Evolutionary conservation across 2,797 vertebrate genomes (phyloP).

Genomic region (Acanthurus leucopareius): DNA sequence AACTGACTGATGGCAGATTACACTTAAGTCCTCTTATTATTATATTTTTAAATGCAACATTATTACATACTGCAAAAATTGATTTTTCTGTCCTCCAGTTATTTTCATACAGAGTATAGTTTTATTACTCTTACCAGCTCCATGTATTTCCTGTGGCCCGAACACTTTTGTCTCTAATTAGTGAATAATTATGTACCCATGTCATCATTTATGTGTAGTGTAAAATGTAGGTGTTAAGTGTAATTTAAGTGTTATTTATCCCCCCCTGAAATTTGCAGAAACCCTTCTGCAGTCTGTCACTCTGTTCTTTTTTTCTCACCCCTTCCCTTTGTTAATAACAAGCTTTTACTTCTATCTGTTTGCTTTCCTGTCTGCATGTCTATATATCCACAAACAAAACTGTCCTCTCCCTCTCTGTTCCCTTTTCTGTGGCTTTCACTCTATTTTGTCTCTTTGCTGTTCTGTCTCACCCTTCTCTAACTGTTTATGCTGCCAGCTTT

Average conservation of each 20-base stretch:
- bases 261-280: not conserved
- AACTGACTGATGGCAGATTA: no score
- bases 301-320: not conserved
- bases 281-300: not conserved
- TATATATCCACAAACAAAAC: constrained; percentile 32
- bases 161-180: no score
- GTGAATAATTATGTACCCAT: no score
- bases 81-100: not conserved
- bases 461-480: constrained; percentile 8
- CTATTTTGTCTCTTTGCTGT: constrained; percentile 14
- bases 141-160: no score
- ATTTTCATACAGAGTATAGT: not conserved
- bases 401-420: constrained; percentile 6
- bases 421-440: constrained; percentile 14
- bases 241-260: no score
- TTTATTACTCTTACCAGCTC: no score
- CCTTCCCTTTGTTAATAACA: not conserved
- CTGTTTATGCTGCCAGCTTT: not conserved
- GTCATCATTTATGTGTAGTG: no score
- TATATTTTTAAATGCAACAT: not conserved
- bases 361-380: constrained; percentile 22
- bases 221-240: no score
- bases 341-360: constrained; percentile 1
- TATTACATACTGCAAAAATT: no score
- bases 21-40: not conserved